Conservation (phyloP, 2,113 vertebrate genomes). For the Periophthalmus modestus region DNA sequence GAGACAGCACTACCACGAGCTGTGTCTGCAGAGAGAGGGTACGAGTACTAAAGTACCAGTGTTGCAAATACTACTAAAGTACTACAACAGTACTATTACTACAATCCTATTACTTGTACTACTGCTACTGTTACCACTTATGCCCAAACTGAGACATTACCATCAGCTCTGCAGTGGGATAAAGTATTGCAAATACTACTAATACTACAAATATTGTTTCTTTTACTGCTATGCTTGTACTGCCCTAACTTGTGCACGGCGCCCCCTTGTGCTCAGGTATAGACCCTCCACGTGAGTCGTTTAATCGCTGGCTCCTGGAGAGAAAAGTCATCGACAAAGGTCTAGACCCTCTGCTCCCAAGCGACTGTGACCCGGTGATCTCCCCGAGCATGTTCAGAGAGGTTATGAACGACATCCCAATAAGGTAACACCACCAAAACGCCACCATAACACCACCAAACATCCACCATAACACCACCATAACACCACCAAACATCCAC, state of each 20-base stretch:
- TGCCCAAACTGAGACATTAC: slow-evolving; percentile 84
- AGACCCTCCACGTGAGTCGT: slow-evolving; percentile 94
- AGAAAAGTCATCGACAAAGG: slow-evolving; percentile 96
- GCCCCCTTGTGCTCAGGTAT: slow-evolving; percentile 79
- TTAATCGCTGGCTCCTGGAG: slow-evolving; percentile 97
- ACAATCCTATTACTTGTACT: not conserved
- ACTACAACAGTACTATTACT: not conserved
- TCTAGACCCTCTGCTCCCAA: slow-evolving; percentile 89
- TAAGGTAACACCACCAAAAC: slow-evolving; percentile 76
- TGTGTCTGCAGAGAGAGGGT: slow-evolving; percentile 88
- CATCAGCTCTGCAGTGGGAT: slow-evolving; percentile 90
- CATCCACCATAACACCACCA: not conserved
- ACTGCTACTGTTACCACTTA: not conserved
- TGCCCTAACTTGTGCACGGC: not conserved
- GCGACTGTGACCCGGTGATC: slow-evolving; percentile 91
- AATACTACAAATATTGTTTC: not conserved
- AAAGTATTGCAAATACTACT: not conserved
- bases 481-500: not conserved
- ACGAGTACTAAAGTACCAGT: not conserved
- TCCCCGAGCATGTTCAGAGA: slow-evolving; percentile 98
- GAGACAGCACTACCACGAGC: slow-evolving; percentile 93
- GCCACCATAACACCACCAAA: not conserved
- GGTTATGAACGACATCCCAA: slow-evolving; percentile 99
- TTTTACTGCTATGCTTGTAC: not conserved
- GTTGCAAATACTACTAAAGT: not conserved